Evolutionary conservation across 2,888 invertebrate species (phyloP), one percentile per base, ranked within the genome.

Genomic region (Meteorus colon): DNA sequence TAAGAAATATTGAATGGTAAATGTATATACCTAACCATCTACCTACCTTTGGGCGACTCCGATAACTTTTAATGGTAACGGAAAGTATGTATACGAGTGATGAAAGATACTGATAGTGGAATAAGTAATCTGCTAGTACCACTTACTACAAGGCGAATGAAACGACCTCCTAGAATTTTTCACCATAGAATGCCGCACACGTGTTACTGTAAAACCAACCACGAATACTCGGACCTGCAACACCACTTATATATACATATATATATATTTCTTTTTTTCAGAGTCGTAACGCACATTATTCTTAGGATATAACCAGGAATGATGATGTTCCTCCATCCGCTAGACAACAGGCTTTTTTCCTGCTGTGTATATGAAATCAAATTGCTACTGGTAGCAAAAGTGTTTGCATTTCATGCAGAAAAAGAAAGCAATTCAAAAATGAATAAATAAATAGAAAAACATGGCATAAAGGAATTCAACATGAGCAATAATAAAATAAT

Each of bases 151-250:
- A n/a, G 19, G 24, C n/a, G 2, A 24, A 8, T 8, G 19, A 55
- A 55, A 19, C 19, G 55, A 69, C 69, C 69, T 69, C 69, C 69
- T 59, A 69, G 69, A 69, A 69, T 48, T 68, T 55, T 69, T 69
- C 31, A 34, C 81, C 78, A 80, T 79, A 81, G 80, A 79, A 80
- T 76, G 55, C 78, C 73, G 80, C 80, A 82, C 81, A 82, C 79
- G 80, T 81, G 80, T 80, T 77, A 19, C 55, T n/a, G 55, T 55
- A 55, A 55, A 19, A 24, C 55, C 55, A 55, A 55, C 55, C 55
- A 55, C n/a, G 10, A 55, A 55, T 55, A 19, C 55, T 19, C 24
- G 55, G 55, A 19, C 55, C 19, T 55, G 55, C 55, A 19, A 19
- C 55, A 19, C 55, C 14, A 48, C 41, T 41, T 41, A 41, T 8